Percentiles rank a stretch among this genome's conserved stretches.
Evolutionary conservation across 1,140 invertebrate genomes (phyloP).

Genomic region (Drosophila sucinea): DNA sequence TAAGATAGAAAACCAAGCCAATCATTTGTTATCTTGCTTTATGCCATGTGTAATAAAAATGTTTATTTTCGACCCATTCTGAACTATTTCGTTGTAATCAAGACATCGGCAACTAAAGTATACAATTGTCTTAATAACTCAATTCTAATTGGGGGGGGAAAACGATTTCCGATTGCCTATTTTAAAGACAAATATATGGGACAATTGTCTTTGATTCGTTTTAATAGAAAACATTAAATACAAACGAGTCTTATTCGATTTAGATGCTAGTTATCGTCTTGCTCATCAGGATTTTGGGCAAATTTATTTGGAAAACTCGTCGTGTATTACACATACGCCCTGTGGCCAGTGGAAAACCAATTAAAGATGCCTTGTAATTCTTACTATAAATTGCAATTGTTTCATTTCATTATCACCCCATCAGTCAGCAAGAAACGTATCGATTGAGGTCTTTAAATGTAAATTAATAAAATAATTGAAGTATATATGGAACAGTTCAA

Average conservation of each 20-base stretch:
- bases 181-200: conserved; percentile 1
- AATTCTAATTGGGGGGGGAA: background rate
- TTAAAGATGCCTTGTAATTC: conserved; percentile 11
- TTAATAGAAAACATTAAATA: background rate
- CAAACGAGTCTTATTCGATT: conserved; percentile 2
- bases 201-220: conserved; percentile 1
- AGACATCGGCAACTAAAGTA: background rate
- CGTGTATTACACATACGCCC: conserved; percentile 48
- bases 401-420: conserved; percentile 36
- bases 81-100: background rate
- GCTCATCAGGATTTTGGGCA: background rate
- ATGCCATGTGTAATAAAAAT: background rate
- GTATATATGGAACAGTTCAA: conserved; percentile 22
- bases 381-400: conserved; percentile 27
- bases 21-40: background rate
- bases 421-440: conserved; percentile 5
- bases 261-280: background rate
- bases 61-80: background rate
- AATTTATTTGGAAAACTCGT: background rate
- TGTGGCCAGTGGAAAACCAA: conserved; percentile 9
- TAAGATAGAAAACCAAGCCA: background rate
- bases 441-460: conserved; percentile 30
- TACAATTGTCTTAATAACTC: background rate
- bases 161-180: background rate
- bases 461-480: conserved; percentile 72